Evolutionary conservation across 2,113 vertebrate species (phyloP).

Genomic region (Lampris incognitus): DNA sequence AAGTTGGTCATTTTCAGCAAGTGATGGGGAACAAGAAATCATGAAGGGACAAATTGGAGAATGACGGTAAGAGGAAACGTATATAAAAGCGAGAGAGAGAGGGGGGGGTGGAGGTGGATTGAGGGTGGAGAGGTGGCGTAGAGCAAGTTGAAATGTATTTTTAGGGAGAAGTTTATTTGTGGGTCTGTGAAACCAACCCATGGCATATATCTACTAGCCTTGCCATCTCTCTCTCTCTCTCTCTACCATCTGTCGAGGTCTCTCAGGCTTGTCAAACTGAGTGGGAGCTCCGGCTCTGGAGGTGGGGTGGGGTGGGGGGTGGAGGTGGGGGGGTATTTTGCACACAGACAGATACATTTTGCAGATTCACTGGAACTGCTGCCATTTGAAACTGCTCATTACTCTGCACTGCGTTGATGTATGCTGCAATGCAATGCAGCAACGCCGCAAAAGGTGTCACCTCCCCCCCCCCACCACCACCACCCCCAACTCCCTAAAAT

Average conservation of each 20-base stretch:
- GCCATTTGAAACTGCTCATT: background rate
- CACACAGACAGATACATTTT: constrained; percentile 28
- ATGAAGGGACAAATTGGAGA: background rate
- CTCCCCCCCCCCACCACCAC: no score
- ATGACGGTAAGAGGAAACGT: background rate
- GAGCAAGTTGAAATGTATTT: constrained; percentile 75
- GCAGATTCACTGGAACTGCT: constrained; percentile 25
- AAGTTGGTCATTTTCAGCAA: no score
- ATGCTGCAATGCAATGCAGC: background rate
- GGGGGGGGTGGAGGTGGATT: background rate
- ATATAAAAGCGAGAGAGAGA: background rate
- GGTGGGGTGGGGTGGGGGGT: background rate
- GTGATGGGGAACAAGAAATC: background rate
- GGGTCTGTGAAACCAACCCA: constrained; percentile 80
- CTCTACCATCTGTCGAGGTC: constrained; percentile 61
- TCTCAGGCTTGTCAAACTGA: constrained; percentile 51
- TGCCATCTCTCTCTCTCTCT: constrained; percentile 58
- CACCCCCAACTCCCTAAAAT: no score
- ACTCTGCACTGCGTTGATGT: background rate
- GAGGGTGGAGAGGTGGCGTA: constrained; percentile 29
- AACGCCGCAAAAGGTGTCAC: background rate
- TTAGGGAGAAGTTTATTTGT: constrained; percentile 83
- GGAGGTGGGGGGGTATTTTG: constrained; percentile 28
- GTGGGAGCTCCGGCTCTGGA: constrained; percentile 17
- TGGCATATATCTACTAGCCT: constrained; percentile 69